phyloP scores from a whole-genome alignment of 2,113 vertebrate species.

The Oryctolagus cuniculus region DNA sequence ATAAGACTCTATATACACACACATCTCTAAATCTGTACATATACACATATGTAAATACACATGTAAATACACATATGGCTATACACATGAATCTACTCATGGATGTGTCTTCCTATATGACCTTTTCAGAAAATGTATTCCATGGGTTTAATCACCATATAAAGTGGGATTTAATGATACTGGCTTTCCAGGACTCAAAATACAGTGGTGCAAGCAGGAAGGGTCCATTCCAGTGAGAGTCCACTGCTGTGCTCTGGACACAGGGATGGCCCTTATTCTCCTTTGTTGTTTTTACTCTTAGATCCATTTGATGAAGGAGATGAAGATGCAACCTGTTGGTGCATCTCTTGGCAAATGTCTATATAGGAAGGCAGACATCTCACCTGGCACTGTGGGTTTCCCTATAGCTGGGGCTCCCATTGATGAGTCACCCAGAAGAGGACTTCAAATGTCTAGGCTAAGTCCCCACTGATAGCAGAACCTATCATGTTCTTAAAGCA shows the following conservation, averaged over 20 bases:
- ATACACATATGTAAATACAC: not conserved
- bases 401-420: not conserved
- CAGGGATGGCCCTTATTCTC: not conserved
- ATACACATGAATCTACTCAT: too few species aligned
- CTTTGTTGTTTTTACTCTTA: conserved; percentile 36
- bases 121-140: not conserved
- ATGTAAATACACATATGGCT: not conserved
- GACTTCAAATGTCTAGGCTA: not conserved
- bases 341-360: not conserved
- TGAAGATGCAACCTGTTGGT: not conserved
- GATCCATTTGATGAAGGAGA: not conserved
- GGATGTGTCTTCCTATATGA: not conserved
- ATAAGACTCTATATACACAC: not conserved
- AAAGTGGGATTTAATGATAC: not conserved
- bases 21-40: not conserved
- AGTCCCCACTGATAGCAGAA: not conserved
- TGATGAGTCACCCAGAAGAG: not conserved
- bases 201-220: not conserved
- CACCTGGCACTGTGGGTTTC: not conserved
- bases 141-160: not conserved
- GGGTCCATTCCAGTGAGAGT: not conserved
- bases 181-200: not conserved
- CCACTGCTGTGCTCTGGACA: not conserved
- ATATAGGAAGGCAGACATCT: not conserved
- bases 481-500: not conserved